phyloP scores from a whole-genome alignment of 2,888 invertebrate species.

The Cryptus viduatorius region DNA sequence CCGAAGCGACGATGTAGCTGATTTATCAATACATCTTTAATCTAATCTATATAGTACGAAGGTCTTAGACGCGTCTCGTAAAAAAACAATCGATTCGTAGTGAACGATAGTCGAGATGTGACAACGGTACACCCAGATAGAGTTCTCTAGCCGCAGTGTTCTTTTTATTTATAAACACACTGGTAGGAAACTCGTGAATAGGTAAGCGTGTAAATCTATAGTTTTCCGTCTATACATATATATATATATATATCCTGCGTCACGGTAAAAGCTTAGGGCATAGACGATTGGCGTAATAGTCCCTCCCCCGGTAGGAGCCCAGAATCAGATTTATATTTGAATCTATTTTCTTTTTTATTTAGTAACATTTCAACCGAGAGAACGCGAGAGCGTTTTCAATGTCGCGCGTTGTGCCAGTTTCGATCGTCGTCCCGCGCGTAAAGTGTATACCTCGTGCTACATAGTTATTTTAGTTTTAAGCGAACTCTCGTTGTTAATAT shows the following conservation, averaged over 20 bases:
- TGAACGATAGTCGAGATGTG: not conserved
- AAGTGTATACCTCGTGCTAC: conserved; percentile 63
- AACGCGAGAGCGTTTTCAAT: conserved; percentile 28
- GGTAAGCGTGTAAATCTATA: conserved; percentile 29
- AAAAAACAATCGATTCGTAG: not conserved
- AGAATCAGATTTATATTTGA: conserved; percentile 61
- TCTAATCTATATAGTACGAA: conserved; percentile 5
- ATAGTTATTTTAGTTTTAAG: conserved; percentile 65
- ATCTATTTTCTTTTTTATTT: conserved; percentile 46
- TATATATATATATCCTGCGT: conserved; percentile 16
- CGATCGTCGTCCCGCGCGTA: conserved; percentile 24
- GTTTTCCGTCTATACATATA: conserved; percentile 32
- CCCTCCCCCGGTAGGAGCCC: conserved; percentile 52
- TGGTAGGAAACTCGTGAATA: not conserved
- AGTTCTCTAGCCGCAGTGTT: conserved; percentile 19
- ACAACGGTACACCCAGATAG: not conserved
- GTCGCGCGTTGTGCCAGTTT: conserved; percentile 18
- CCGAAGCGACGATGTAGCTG: not conserved
- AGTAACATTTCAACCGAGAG: conserved; percentile 12
- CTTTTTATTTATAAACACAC: conserved; percentile 54
- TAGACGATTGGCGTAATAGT: conserved; percentile 30
- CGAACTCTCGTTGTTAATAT: conserved; percentile 40
- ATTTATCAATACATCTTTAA: not conserved
- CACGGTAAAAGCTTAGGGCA: not conserved
- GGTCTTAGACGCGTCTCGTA: not conserved